Percentiles rank a stretch among this genome's conserved stretches.
These are phyloP conservation scores for Cantharis rufa DNA, from an alignment of 2,888 invertebrate species.

Conservation along the genomic window DNA sequence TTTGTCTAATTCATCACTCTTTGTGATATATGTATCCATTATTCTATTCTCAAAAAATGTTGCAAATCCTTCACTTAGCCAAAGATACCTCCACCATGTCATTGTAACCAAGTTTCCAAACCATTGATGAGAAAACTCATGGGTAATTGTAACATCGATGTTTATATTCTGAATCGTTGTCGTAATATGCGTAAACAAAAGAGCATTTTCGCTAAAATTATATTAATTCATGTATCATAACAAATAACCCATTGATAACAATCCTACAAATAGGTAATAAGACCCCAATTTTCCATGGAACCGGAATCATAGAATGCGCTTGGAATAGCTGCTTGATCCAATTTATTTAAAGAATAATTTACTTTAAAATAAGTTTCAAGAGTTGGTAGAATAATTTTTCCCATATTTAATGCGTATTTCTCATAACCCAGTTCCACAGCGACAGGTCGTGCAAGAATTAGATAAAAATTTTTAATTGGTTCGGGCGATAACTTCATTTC, in stretches of 20 bases:
- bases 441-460: slow-evolving; percentile 40
- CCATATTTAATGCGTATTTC: slow-evolving; percentile 53
- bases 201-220: neutral
- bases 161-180: slow-evolving; percentile 63
- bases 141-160: slow-evolving; percentile 59
- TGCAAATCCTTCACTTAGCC: slow-evolving; percentile 61
- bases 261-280: slow-evolving; percentile 72
- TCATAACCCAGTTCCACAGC: slow-evolving; percentile 44
- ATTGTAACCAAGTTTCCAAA: slow-evolving; percentile 56
- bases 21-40: slow-evolving; percentile 27
- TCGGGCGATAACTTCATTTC: slow-evolving; percentile 55
- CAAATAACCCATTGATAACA: neutral
- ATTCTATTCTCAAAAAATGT: slow-evolving; percentile 59
- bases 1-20: too few relatives aligned
- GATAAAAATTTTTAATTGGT: slow-evolving; percentile 32
- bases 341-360: slow-evolving; percentile 61
- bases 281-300: slow-evolving; percentile 95
- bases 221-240: too few relatives aligned
- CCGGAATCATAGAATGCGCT: slow-evolving; percentile 72
- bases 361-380: slow-evolving; percentile 64
- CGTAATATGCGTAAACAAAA: neutral
- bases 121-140: slow-evolving; percentile 63
- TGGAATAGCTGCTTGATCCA: slow-evolving; percentile 81
- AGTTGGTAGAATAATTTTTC: slow-evolving; percentile 53
- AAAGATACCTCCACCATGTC: slow-evolving; percentile 52